A percentile compares a stretch with the other conserved stretches of the same genome.
Evolutionary conservation across 2,797 vertebrate genomes (phyloP).

Genomic region (Scleropages formosus): DNA sequence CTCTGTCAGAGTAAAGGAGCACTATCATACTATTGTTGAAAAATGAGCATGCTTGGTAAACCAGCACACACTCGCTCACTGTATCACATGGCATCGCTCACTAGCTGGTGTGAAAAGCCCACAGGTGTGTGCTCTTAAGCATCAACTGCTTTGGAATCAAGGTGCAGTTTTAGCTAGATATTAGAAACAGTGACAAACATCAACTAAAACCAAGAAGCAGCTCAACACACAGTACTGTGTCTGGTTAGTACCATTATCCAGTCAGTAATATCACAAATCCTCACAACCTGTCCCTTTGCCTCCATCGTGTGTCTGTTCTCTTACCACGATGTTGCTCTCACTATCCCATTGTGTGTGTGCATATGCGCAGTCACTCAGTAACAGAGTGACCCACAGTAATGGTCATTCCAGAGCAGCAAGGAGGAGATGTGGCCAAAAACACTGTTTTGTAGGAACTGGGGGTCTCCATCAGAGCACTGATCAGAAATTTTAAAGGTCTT

Average conservation of each 20-base stretch:
- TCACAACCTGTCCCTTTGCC: conserved; percentile 34
- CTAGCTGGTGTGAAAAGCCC: background rate
- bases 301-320: too few species aligned
- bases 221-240: background rate
- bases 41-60: conserved; percentile 49
- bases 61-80: conserved; percentile 34
- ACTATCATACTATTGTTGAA: conserved; percentile 48
- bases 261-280: conserved; percentile 29
- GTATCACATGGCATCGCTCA: background rate
- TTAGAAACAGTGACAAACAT: conserved; percentile 36
- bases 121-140: too few species aligned
- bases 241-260: conserved; percentile 3
- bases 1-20: conserved; percentile 45
- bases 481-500: too few species aligned
- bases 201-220: conserved; percentile 41
- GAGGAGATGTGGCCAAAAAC: too few species aligned
- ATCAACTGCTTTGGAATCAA: background rate
- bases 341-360: too few species aligned
- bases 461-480: too few species aligned
- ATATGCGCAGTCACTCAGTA: too few species aligned
- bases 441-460: too few species aligned
- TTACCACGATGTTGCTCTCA: too few species aligned
- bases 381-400: too few species aligned
- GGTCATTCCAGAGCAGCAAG: too few species aligned
- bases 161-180: background rate